phyloP scores from a whole-genome alignment of 2,113 vertebrate species.

The Aspiorhynchus laticeps region DNA sequence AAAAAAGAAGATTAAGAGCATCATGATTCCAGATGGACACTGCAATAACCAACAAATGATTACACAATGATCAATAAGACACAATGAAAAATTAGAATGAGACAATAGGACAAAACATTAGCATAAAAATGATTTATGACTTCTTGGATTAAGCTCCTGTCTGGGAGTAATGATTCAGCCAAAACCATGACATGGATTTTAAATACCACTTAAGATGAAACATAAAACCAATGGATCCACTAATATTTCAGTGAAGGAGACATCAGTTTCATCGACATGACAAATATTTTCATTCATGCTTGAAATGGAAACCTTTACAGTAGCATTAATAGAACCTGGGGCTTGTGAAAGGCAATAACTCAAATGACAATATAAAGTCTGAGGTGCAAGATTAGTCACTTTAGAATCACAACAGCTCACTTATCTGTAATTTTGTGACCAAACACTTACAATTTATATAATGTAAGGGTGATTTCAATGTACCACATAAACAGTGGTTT shows the following conservation, averaged over 20 bases:
- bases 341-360: background rate
- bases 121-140: conserved; percentile 17
- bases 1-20: too few relatives aligned
- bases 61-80: background rate
- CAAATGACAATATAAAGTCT: background rate
- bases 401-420: background rate
- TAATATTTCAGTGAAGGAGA: background rate
- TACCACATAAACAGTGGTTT: background rate
- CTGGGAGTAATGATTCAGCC: background rate
- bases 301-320: conserved; percentile 3
- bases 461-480: background rate
- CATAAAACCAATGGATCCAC: background rate
- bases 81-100: background rate
- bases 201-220: conserved; percentile 4
- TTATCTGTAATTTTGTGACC: background rate
- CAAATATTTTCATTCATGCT: background rate
- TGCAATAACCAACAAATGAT: background rate
- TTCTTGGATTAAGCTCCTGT: background rate
- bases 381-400: background rate
- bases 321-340: background rate
- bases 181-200: background rate
- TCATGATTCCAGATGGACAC: too few relatives aligned
- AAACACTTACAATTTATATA: background rate
- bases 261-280: background rate
- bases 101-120: background rate